Conservation (phyloP, 2,888 invertebrate genomes). For the Brachypalpus laphriformis region DNA sequence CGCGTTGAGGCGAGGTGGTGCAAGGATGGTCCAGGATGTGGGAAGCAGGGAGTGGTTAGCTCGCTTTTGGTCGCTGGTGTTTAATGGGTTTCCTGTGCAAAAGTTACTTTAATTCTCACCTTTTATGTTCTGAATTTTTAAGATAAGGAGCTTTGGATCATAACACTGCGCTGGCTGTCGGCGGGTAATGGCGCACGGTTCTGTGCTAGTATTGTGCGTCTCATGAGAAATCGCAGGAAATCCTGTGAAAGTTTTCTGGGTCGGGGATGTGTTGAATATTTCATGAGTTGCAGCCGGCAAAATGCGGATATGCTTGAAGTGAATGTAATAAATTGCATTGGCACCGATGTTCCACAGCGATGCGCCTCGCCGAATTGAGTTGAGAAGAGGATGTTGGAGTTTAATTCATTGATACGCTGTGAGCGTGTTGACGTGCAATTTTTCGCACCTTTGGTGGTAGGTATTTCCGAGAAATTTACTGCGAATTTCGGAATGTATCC, state of each 20-base stretch:
- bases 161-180: neutral
- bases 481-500: neutral
- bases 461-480: neutral
- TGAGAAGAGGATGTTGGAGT: neutral
- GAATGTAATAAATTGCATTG: slow-evolving; percentile 34
- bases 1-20: neutral
- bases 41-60: neutral
- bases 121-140: slow-evolving; percentile 45
- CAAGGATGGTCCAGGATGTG: slow-evolving; percentile 8
- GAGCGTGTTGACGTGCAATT: neutral
- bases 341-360: neutral
- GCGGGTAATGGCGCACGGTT: neutral
- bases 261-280: slow-evolving; percentile 30
- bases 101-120: slow-evolving; percentile 59
- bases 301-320: slow-evolving; percentile 6
- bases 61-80: slow-evolving; percentile 9
- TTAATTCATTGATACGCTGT: neutral
- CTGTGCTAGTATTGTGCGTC: neutral
- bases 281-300: slow-evolving; percentile 10
- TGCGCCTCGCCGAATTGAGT: neutral
- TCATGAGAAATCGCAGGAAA: slow-evolving; percentile 31
- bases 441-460: neutral
- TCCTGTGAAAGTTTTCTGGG: slow-evolving; percentile 15
- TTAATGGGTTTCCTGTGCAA: slow-evolving; percentile 19
- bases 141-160: slow-evolving; percentile 47